These are phyloP conservation scores for Serinus canaria DNA, from an alignment of 2,113 vertebrate species.

Conservation along the genomic window DNA sequence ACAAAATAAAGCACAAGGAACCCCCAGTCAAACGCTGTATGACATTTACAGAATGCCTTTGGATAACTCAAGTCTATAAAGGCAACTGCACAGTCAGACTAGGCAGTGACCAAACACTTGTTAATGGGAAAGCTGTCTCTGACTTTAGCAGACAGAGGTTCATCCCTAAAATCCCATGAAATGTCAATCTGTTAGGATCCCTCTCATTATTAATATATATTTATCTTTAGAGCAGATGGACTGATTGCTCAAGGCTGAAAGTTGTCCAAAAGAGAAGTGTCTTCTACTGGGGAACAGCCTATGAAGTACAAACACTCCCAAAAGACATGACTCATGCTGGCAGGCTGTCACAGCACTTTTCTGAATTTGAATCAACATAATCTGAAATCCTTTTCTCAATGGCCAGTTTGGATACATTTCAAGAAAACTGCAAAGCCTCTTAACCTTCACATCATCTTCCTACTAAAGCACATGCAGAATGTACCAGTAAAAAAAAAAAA, in stretches of 20 bases:
- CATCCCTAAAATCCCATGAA: background rate
- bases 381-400: background rate
- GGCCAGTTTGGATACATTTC: background rate
- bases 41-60: background rate
- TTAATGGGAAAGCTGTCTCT: background rate
- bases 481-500: background rate
- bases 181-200: background rate
- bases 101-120: background rate
- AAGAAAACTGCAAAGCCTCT: background rate
- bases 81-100: background rate
- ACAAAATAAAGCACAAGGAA: background rate
- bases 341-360: background rate
- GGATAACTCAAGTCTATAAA: background rate
- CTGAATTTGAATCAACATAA: background rate
- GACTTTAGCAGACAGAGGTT: background rate
- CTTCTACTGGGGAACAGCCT: background rate
- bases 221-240: background rate
- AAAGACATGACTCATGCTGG: background rate
- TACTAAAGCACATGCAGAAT: background rate
- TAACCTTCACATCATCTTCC: fast-evolving
- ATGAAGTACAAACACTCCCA: background rate
- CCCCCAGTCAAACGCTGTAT: background rate
- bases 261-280: background rate
- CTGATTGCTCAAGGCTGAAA: background rate
- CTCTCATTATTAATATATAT: background rate